Base-by-base conservation (phyloP, 2,888 invertebrate genomes). In the Tenthredo mesomela region DNA sequence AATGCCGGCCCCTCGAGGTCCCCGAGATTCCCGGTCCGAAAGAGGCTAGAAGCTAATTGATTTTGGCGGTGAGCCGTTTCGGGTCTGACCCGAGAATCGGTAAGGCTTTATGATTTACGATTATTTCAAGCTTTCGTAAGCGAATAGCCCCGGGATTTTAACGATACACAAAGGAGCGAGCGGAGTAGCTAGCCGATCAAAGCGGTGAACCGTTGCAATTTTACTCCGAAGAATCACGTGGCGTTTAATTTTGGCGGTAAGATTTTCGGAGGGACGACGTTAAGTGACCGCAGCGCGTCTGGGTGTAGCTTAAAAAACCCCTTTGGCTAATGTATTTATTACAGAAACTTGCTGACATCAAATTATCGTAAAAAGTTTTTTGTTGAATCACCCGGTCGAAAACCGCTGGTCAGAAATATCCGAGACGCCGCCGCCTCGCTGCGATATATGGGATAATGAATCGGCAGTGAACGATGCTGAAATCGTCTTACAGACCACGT, bases 261-360 rank as follows among this genome's bases (percentile, higher is more conserved):
- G 40, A 58, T 18, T 15, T 75, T 18, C 2, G 61, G 9, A 12
- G 29, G 37, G 21, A 21, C 9, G 58, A 78, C 37, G 58, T 58
- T 61, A 21, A 37, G 80, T 37, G 80, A 80, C 80, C 80, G 40
- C 80, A 80, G 21, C 29, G 77, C 77, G 77, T 77, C 77, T 77
- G 77, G 77, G 18, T 73, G 40, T 40, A 40, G 21, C 73, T 43
- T 12, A 9, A 43, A 73, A 73, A 43, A 73, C 77, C 4, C 29
- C 50, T 21, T 50, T 9, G 73, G 40, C 80, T 80, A 61, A 61
- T 61, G 61, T 80, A 80, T 80, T 80, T 80, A 80, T 80, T 80
- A 61, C 80, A 61, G 40, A 61, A 80, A 80, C 80, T 61, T 50
- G 80, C 80, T 80, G 80, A 80, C 80, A 50, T 40, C 50, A 80